Evolutionary conservation across 2,797 vertebrate species (phyloP).

Genomic region (Arremon brunneinucha): DNA sequence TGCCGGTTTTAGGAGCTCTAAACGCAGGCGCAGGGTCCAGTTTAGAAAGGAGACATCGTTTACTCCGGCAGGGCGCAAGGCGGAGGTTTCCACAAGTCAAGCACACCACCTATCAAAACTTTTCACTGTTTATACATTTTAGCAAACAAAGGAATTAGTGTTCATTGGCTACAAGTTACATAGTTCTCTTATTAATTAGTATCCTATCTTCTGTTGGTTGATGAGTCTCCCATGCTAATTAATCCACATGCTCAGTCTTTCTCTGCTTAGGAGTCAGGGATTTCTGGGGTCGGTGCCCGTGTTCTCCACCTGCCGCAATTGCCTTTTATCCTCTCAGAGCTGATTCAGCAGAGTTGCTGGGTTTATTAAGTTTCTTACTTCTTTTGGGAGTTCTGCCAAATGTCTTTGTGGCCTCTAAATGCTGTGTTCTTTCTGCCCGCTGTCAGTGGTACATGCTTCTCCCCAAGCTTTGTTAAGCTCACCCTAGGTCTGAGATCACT

Average conservation of each 20-base stretch:
- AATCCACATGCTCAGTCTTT: rapidly evolving
- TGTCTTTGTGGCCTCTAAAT: neutral
- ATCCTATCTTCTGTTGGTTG: rapidly evolving
- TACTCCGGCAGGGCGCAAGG: neutral
- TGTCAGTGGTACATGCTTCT: neutral
- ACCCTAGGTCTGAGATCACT: neutral
- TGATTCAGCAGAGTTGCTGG: neutral
- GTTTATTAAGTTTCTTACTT: neutral
- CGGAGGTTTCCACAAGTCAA: neutral
- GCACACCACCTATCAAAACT: neutral
- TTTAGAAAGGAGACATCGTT: neutral
- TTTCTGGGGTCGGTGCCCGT: neutral
- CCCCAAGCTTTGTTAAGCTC: neutral
- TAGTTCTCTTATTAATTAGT: neutral
- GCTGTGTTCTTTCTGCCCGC: neutral
- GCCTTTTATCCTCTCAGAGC: neutral
- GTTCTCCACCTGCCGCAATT: neutral
- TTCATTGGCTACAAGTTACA: neutral
- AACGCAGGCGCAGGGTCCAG: neutral
- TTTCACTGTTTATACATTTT: neutral
- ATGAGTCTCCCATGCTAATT: neutral
- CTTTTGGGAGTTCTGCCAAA: neutral
- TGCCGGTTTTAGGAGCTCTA: neutral
- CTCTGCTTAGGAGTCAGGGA: rapidly evolving
- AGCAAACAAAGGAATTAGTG: neutral